Evolutionary conservation across 2,113 vertebrate genomes (phyloP), one percentile per base, ranked within the genome.

Genomic region (Zosterops japonicus): DNA sequence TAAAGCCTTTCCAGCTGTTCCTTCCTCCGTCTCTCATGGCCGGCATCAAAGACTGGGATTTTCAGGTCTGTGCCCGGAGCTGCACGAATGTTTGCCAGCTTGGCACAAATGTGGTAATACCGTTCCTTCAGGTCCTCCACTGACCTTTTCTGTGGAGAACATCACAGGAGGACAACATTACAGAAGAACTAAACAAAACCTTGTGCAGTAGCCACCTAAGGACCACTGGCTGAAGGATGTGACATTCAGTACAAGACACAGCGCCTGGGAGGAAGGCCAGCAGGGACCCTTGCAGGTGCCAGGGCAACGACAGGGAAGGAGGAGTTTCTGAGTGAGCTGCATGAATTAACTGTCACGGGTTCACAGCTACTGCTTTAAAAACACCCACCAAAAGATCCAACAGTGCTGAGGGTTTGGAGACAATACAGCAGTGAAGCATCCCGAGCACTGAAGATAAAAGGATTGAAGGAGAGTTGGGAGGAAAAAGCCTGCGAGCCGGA

Each of bases 1-100:
- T 99, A 99, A 55, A 99, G 98, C 83, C 99, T 98, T 94, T 99
- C 99, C 82, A 99, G 97, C 88, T 99, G 99, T 56, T 99, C 99
- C 97, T 99, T 99, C 89, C 99, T 98, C 55, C 99, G 98, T 53
- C 99, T 98, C 97, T 99, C 99, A 52, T 99, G 99, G 52, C 99
- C 99, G 11, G 99, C 99, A 65, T 99, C 99, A 72, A 99, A 99
- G 52, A 99, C 98, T 31, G 99, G 99, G 90, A 99, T 98, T 96
- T 99, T 99, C 59, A 99, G 98, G 83, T 99, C 99, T 12, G 98
- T 98, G 55, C 99, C 99, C 0, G 99, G 98, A 75, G 98, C 98
- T 7, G 99, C 99, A 5, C 99, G 98, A 39, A 99, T 98, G 27
- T 99, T 99, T 82, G 98, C 98, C 96, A 99, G 98, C 92, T 99